Conservation (phyloP, 2,888 invertebrate species). For the Carabus problematicus region DNA sequence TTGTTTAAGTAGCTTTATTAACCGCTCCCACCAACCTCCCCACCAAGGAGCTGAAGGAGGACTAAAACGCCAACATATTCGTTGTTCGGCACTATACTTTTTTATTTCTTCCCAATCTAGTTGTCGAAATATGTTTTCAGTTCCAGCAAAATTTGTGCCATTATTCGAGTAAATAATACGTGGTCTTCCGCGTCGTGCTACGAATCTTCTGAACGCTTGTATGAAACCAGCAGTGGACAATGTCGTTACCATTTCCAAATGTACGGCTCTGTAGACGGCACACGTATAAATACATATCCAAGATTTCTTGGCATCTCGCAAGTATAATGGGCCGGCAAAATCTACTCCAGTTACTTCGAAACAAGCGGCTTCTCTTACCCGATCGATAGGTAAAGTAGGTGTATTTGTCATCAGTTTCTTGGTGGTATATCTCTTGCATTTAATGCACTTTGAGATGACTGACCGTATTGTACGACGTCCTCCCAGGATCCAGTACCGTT, state of each 20-base stretch:
- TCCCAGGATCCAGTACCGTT: slow-evolving; percentile 48
- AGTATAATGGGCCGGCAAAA: slow-evolving; percentile 52
- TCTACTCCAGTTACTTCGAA: slow-evolving; percentile 53
- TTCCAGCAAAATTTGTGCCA: no score
- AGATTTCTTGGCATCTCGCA: slow-evolving; percentile 46
- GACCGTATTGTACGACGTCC: slow-evolving; percentile 44
- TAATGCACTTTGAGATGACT: slow-evolving; percentile 44
- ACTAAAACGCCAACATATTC: no score
- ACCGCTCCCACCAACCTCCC: no score
- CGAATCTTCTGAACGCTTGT: no score
- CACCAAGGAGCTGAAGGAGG: no score
- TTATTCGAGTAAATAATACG: no score
- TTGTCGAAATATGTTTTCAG: no score
- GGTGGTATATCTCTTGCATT: slow-evolving; percentile 46
- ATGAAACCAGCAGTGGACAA: no score
- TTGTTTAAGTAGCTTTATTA: no score
- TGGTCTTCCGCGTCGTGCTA: no score
- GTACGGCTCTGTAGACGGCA: slow-evolving; percentile 52
- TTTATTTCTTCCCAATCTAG: no score
- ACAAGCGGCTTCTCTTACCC: slow-evolving; percentile 48
- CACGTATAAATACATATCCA: slow-evolving; percentile 54
- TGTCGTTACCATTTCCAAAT: slow-evolving; percentile 53
- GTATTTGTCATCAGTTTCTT: slow-evolving; percentile 45
- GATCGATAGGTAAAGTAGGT: slow-evolving; percentile 49
- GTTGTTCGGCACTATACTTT: no score